Evolutionary conservation across 2,113 vertebrate genomes (phyloP).

Genomic region (Aix galericulata): DNA sequence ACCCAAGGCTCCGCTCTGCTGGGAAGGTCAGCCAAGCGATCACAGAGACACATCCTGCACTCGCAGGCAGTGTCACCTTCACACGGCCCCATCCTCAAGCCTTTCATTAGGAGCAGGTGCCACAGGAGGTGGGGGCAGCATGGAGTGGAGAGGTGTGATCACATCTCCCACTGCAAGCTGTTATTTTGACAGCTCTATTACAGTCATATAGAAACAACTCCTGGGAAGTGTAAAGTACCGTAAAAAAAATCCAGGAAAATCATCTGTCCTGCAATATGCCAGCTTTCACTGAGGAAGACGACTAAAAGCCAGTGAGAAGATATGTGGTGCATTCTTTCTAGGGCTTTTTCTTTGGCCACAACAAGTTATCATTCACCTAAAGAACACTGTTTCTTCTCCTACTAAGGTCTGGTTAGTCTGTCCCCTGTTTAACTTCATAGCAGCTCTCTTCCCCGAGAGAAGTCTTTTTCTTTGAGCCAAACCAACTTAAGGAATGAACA

Average conservation of each 20-base stretch:
- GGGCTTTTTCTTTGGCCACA: neutral
- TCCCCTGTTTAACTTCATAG: neutral
- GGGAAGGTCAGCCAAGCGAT: neutral
- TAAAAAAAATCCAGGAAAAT: conserved; percentile 12
- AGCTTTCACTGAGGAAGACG: neutral
- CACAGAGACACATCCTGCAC: neutral
- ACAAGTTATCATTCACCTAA: neutral
- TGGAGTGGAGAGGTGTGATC: neutral
- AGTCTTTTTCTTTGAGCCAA: neutral
- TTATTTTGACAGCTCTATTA: conserved; percentile 71
- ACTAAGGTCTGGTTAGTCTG: neutral
- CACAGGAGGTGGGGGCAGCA: neutral
- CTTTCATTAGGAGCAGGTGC: neutral
- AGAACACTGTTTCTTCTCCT: neutral
- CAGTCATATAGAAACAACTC: conserved; percentile 44
- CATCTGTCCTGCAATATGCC: conserved; percentile 58
- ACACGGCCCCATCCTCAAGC: neutral
- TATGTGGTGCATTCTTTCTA: neutral
- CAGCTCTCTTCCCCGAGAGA: neutral
- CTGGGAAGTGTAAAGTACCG: conserved; percentile 60
- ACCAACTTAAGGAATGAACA: neutral
- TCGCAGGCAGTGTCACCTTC: neutral
- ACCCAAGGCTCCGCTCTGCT: neutral
- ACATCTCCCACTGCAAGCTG: conserved; percentile 29
- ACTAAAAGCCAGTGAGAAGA: neutral